These are phyloP conservation scores for Callionymus lyra DNA, from an alignment of 2,113 vertebrate species.

Conservation along the genomic window DNA sequence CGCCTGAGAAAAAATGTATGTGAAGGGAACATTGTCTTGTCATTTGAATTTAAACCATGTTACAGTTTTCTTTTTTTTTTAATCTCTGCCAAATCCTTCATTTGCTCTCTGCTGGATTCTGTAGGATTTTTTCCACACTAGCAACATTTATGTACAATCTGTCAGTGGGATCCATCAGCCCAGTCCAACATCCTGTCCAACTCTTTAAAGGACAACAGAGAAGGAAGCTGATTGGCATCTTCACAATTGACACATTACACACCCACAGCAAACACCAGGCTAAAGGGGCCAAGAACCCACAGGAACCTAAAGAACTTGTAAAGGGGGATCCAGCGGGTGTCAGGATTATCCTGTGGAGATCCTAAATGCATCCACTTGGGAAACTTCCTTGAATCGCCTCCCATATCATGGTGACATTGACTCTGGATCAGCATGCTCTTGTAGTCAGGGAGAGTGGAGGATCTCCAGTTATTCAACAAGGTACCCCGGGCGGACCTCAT, in stretches of 20 bases:
- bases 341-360: slow-evolving; percentile 50
- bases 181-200: slow-evolving; percentile 52
- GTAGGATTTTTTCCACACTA: slow-evolving; percentile 20
- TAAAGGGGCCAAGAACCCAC: slow-evolving; percentile 26
- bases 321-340: slow-evolving; percentile 62
- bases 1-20: too few relatives aligned
- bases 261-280: slow-evolving; percentile 43
- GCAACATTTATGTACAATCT: slow-evolving; percentile 43
- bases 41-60: slow-evolving; percentile 2
- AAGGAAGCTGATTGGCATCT: slow-evolving; percentile 41
- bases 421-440: slow-evolving; percentile 39
- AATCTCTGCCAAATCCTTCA: slow-evolving; percentile 28
- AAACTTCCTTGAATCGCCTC: slow-evolving; percentile 57
- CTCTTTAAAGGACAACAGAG: slow-evolving; percentile 33
- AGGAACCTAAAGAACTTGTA: slow-evolving; percentile 44
- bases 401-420: slow-evolving; percentile 46
- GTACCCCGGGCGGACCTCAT: too few relatives aligned
- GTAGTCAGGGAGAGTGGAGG: too few relatives aligned
- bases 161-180: slow-evolving; percentile 36
- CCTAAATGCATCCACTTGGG: slow-evolving; percentile 38
- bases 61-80: slow-evolving; percentile 24
- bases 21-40: too few relatives aligned
- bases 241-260: too few relatives aligned
- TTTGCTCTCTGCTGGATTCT: slow-evolving; percentile 37
- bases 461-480: slow-evolving; percentile 1